phyloP scores from a whole-genome alignment of 1,140 invertebrate species.

The Whitmania pigra region DNA sequence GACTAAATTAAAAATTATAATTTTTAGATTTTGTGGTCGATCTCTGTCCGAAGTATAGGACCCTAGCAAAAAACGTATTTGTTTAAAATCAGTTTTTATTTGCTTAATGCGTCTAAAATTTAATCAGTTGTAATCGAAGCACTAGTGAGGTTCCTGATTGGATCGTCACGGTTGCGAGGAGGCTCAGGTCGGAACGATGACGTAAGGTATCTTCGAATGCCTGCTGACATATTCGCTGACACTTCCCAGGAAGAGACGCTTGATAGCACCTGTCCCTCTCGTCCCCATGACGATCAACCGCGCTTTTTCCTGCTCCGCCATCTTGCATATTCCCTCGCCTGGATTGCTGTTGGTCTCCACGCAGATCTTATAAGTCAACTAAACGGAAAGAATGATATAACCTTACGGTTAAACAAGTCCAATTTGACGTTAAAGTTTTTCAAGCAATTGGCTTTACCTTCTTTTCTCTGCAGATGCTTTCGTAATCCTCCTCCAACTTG shows the following conservation, averaged over 20 bases:
- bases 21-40: no score
- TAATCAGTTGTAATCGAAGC: no score
- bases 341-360: constrained; percentile 21
- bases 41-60: no score
- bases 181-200: constrained; percentile 13
- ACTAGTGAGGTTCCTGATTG: background rate
- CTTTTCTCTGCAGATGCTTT: constrained; percentile 11
- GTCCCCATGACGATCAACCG: constrained; percentile 21
- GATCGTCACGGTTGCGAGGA: background rate
- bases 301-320: constrained; percentile 16
- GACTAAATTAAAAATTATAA: no score
- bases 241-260: constrained; percentile 20
- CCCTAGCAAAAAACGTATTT: no score
- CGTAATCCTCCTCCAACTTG: constrained; percentile 19
- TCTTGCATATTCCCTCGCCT: constrained; percentile 21
- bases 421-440: background rate
- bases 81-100: no score
- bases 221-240: constrained; percentile 23
- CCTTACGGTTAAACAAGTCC: background rate
- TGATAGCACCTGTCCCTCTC: constrained; percentile 15
- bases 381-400: background rate
- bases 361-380: constrained; percentile 21
- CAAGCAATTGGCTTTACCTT: background rate
- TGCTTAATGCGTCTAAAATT: no score
- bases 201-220: constrained; percentile 16